A percentile compares a stretch with the other conserved stretches of the same genome.
These are phyloP conservation scores for Falco novaeseelandiae DNA, from an alignment of 2,797 vertebrate genomes.

Conservation along the genomic window DNA sequence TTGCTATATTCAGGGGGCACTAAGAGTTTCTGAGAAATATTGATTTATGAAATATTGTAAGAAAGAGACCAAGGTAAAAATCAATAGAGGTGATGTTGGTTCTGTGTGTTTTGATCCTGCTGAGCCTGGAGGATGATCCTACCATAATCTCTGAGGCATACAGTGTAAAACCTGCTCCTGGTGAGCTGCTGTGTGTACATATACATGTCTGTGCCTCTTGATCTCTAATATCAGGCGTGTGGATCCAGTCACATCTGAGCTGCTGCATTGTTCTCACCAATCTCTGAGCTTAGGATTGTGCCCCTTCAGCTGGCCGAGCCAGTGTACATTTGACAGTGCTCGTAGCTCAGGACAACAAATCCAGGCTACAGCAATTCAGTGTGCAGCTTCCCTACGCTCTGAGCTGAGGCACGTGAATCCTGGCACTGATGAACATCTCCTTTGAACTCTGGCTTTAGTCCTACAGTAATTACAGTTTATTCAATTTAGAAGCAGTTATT, in stretches of 20 bases:
- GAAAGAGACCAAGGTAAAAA: constrained; percentile 56
- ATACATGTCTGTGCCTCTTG: not conserved
- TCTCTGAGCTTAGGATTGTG: not conserved
- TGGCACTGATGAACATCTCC: not conserved
- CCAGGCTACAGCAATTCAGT: not conserved
- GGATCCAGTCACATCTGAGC: not conserved
- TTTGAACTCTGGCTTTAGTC: constrained; percentile 28
- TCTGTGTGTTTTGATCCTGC: constrained; percentile 63
- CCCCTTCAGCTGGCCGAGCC: not conserved
- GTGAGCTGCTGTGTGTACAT: not conserved
- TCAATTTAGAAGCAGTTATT: constrained; percentile 12
- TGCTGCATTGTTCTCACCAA: not conserved
- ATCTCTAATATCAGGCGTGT: not conserved
- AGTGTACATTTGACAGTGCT: not conserved
- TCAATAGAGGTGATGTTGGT: constrained; percentile 58
- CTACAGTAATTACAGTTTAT: constrained; percentile 49
- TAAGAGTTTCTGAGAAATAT: constrained; percentile 36
- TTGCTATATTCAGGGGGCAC: not conserved
- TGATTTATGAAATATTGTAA: constrained; percentile 53
- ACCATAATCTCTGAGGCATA: constrained; percentile 38
- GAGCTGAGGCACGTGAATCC: not conserved
- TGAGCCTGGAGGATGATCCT: constrained; percentile 57
- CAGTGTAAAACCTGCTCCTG: not conserved
- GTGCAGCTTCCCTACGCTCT: not conserved
- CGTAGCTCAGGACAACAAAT: not conserved